Evolutionary conservation across 2,113 vertebrate species (phyloP), one percentile per base, ranked within the genome.

Genomic region (Corvus moneduloides): DNA sequence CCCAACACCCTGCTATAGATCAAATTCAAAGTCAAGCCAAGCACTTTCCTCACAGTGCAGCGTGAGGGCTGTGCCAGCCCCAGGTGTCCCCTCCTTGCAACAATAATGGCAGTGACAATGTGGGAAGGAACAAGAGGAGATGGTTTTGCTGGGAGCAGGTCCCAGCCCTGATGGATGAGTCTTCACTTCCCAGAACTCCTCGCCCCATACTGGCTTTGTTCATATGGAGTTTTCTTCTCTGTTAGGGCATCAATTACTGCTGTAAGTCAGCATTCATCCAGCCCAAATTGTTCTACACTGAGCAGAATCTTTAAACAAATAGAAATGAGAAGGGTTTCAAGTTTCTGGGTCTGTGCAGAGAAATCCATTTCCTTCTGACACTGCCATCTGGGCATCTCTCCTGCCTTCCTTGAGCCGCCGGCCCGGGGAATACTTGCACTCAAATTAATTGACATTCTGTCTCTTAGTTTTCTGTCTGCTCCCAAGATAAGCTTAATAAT

Each of bases 361-460:
- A 63, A 90, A 81, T 52, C 91, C 76, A 58, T 89, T 87, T 74
- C 78, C 62, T 48, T 30, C 62, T 72, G 87, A 56, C n/a, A 9
- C 35, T 5, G 18, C 69, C 58, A 37, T 61, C 92, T 68, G 90
- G 22, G 49, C 79, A 18, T 33, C 69, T 94, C 85, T 79, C 72
- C 79, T 72, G 72, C 84, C 55, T 49, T 44, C 67, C 83, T 51
- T 13, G 4, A 41, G 33, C 32, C 0, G 0, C 69, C 0, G 1
- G 84, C 84, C 81, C 6, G 1, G 59, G 88, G 87, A 68, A 59
- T 91, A 89, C 87, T 85, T 51, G 48, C 35, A 18, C 82, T 59
- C 90, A 20, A 48, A 89, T 84, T 85, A 82, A 91, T 89, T 75
- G 78, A 84, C 85, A 37, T 91, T 84, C 92, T 64, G 90, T 59